Percentiles rank a stretch among this genome's conserved stretches.
phyloP scores from a whole-genome alignment of 2,797 vertebrate genomes.

The Gymnocypris eckloni region DNA sequence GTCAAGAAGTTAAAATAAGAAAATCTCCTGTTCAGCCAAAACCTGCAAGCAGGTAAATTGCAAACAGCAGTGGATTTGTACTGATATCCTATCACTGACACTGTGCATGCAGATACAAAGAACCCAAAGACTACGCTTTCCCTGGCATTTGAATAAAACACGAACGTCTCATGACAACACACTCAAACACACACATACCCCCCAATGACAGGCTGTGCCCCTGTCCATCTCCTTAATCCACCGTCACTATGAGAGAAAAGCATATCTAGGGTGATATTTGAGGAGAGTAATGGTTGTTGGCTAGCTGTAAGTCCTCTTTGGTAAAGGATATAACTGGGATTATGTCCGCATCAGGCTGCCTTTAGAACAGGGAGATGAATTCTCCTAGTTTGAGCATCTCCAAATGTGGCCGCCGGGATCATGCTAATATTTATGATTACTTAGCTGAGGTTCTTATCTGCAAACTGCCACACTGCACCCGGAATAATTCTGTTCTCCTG shows the following conservation, averaged over 20 bases:
- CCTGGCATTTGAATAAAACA: slow-evolving; percentile 65
- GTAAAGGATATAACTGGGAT: slow-evolving; percentile 68
- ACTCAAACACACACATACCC: slow-evolving; percentile 41
- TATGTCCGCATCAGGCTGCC: slow-evolving; percentile 66
- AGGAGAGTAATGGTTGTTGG: slow-evolving; percentile 61
- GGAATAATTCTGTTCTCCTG: slow-evolving; percentile 58
- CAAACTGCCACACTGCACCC: slow-evolving; percentile 75
- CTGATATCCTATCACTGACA: slow-evolving; percentile 73
- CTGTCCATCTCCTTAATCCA: slow-evolving; percentile 61
- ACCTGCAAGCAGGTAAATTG: slow-evolving; percentile 70
- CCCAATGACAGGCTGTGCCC: slow-evolving; percentile 45
- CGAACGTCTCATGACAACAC: slow-evolving; percentile 49
- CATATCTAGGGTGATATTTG: slow-evolving; percentile 74
- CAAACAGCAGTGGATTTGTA: slow-evolving; percentile 71
- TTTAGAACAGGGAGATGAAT: slow-evolving; percentile 64
- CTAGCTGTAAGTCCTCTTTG: slow-evolving; percentile 66
- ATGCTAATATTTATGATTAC: slow-evolving; percentile 71
- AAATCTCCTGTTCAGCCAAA: slow-evolving; percentile 66
- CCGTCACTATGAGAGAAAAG: slow-evolving; percentile 29
- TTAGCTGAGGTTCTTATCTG: slow-evolving; percentile 75
- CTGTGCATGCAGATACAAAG: slow-evolving; percentile 66
- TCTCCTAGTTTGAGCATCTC: slow-evolving; percentile 64
- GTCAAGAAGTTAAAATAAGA: neutral
- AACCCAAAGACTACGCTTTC: slow-evolving; percentile 56
- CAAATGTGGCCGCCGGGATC: slow-evolving; percentile 65